Base-by-base conservation (phyloP, 2,797 vertebrate species). In the Gastrophryne carolinensis region DNA sequence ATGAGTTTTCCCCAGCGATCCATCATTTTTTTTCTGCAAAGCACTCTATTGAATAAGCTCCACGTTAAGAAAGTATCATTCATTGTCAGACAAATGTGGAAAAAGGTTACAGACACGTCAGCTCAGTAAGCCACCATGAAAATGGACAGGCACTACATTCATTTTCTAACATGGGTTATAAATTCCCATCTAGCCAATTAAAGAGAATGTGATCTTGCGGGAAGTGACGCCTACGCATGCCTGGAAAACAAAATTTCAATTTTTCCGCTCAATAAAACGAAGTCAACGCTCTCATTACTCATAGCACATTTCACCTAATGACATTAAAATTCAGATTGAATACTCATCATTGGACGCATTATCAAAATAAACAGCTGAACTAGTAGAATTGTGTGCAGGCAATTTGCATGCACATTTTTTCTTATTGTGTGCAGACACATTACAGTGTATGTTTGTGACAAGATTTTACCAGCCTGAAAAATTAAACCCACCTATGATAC, bases 71-170 rank as follows among this genome's bases (percentile, higher is more conserved):
- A 49, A 50, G 15, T 13, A 19, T 61, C 19, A 37, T 29, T 60
- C 30, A 34, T 15, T 39, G 21, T 23, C 30, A 32, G 15, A 13
- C 1, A 12, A 13, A 49, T 37, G 13, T 19, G 17, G n/a, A 8
- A 39, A 66, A 75, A 75, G 72, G 72, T 75, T 67, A 75, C 39
- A 19, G 29, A 60, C 41, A 67, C 72, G 32, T 52, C 63, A 75
- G 10, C 19, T 27, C 37, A 62, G 49, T 17, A n/a, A 50, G 23
- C 66, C 21, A 52, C 27, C 30, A 37, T 21, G 15, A 57, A 74
- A 66, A 47, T 21, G 9, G 29, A 35, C 39, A 57, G 2, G n/a
- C 29, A 39, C 5, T 2, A 19, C 30, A 60, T 3, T 4, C 11
- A 9, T 21, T 11, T 66, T 52, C 26, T 35, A 50, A 13, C 8